Percentiles rank a stretch among this genome's conserved stretches.
These are phyloP conservation scores for Cherax quadricarinatus DNA, from an alignment of 1,140 invertebrate species.

Conservation along the genomic window DNA sequence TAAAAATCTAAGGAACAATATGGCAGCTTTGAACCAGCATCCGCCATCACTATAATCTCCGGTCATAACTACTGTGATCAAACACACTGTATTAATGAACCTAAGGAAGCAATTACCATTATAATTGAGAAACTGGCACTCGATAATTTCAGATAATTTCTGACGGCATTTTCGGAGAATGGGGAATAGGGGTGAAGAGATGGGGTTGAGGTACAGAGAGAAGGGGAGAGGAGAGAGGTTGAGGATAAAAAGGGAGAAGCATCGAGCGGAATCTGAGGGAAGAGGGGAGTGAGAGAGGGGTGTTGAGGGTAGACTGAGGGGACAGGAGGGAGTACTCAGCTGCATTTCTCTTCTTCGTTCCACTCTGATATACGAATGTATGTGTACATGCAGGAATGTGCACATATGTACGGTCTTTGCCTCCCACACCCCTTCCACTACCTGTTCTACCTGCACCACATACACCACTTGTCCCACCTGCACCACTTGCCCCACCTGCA, in stretches of 20 bases:
- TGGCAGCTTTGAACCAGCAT: no score
- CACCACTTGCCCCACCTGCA: no score
- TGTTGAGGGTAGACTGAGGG: neutral
- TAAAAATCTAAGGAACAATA: no score
- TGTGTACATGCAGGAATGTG: no score
- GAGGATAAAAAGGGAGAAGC: neutral
- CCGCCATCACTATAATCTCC: neutral
- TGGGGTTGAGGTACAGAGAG: neutral
- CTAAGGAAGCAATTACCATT: neutral
- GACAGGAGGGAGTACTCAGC: no score
- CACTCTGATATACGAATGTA: no score
- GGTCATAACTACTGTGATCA: neutral
- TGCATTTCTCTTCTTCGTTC: no score
- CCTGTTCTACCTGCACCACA: no score
- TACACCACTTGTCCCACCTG: no score
- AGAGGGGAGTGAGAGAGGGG: neutral
- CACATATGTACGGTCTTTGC: no score
- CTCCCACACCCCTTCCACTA: no score
- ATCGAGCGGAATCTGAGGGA: neutral
- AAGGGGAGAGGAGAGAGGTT: neutral
- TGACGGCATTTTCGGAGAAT: neutral
- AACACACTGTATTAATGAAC: neutral
- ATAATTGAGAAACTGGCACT: neutral
- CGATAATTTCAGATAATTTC: neutral
- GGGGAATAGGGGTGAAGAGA: neutral